Conservation (phyloP, 1,140 invertebrate species). For the Stenopsyche tienmushanensis region DNA sequence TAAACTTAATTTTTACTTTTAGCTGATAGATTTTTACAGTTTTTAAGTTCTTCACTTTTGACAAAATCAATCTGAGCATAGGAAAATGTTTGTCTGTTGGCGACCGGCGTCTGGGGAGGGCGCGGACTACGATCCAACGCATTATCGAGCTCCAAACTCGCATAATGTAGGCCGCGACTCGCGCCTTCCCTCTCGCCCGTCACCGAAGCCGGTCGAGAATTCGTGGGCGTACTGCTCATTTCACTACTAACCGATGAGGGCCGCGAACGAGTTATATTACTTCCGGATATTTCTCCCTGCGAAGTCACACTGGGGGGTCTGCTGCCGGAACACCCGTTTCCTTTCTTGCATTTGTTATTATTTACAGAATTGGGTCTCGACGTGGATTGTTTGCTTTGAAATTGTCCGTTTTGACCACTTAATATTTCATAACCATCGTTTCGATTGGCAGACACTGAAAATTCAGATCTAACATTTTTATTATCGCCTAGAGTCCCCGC, state of each 20-base stretch:
- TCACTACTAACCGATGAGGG: constrained; percentile 48
- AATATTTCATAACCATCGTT: constrained; percentile 31
- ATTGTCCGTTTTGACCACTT: constrained; percentile 28
- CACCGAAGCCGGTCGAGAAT: constrained; percentile 50
- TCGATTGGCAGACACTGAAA: background rate
- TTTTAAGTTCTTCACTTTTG: constrained; percentile 55
- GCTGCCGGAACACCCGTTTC: constrained; percentile 11
- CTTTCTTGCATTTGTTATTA: constrained; percentile 43
- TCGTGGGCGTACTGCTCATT: constrained; percentile 40
- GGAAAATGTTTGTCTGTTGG: constrained; percentile 54
- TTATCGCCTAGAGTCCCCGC: constrained; percentile 25
- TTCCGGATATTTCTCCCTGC: constrained; percentile 18
- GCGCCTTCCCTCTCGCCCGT: constrained; percentile 40
- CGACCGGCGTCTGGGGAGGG: constrained; percentile 45
- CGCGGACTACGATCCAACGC: constrained; percentile 28
- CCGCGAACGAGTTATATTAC: constrained; percentile 37
- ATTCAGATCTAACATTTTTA: constrained; percentile 25
- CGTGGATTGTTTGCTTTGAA: constrained; percentile 37
- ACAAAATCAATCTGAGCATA: constrained; percentile 75
- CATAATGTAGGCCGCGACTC: constrained; percentile 59
- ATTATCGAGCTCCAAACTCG: constrained; percentile 64
- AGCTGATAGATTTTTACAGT: constrained; percentile 38
- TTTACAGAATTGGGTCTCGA: constrained; percentile 46
- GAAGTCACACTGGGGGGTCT: constrained; percentile 39
- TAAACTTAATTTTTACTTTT: constrained; percentile 37